Evolutionary conservation across 2,113 vertebrate genomes (phyloP).

Genomic region (Lepisosteus oculatus): DNA sequence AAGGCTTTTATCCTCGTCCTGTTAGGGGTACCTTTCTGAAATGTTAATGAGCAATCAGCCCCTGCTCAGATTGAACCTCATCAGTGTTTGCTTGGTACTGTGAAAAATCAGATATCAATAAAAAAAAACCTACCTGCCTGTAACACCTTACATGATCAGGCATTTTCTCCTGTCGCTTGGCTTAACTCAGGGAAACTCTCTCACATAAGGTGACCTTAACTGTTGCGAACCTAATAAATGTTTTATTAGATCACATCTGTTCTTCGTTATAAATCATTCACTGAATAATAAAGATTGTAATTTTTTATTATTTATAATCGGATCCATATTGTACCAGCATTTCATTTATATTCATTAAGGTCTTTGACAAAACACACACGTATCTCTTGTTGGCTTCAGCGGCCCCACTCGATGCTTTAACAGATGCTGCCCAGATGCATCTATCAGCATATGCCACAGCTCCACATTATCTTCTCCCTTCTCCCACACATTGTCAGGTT

Average conservation of each 20-base stretch:
- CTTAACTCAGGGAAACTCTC: not conserved
- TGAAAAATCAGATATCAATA: not conserved
- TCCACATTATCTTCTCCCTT: slow-evolving; percentile 57
- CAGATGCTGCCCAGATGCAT: slow-evolving; percentile 61
- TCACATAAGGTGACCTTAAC: slow-evolving; percentile 16
- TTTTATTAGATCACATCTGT: slow-evolving; percentile 11
- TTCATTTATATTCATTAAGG: slow-evolving; percentile 11
- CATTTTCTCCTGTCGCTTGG: not conserved
- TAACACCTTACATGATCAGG: not conserved
- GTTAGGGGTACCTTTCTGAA: too few species aligned
- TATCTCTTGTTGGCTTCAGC: slow-evolving; percentile 29
- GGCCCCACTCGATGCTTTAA: slow-evolving; percentile 30
- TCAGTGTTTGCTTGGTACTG: not conserved
- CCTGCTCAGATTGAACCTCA: not conserved
- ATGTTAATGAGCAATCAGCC: too few species aligned
- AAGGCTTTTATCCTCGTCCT: too few species aligned
- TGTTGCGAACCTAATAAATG: slow-evolving; percentile 11
- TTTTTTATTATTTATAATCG: slow-evolving; percentile 12
- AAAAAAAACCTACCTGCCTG: not conserved
- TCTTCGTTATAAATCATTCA: slow-evolving; percentile 3
- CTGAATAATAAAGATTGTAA: slow-evolving; percentile 9
- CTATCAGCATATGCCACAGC: slow-evolving; percentile 53
- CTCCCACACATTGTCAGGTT: slow-evolving; percentile 55
- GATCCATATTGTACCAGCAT: slow-evolving; percentile 2
- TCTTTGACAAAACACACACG: slow-evolving; percentile 22